Conservation (phyloP, 2,797 vertebrate genomes). For the Aselliscus stoliczkanus region DNA sequence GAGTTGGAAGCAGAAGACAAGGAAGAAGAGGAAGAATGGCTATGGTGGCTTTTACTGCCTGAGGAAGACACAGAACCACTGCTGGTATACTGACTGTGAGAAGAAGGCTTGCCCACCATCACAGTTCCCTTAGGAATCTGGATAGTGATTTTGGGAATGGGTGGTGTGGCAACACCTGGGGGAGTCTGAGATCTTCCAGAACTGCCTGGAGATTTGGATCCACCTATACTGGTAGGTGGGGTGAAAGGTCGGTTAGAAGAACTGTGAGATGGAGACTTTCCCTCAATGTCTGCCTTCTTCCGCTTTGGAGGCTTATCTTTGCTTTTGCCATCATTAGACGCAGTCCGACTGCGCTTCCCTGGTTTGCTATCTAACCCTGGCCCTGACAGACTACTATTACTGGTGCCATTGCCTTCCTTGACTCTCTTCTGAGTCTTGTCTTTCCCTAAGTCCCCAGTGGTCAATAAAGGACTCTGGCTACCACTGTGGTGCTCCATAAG, state of each 20-base stretch:
- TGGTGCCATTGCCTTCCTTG: constrained; percentile 86
- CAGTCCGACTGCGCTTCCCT: constrained; percentile 95
- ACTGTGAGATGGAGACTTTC: constrained; percentile 96
- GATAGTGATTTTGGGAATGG: constrained; percentile 98
- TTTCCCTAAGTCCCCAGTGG: constrained; percentile 86
- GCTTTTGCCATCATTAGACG: constrained; percentile 95
- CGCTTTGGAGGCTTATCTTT: constrained; percentile 97
- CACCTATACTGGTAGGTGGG: constrained; percentile 92
- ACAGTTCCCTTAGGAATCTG: constrained; percentile 97
- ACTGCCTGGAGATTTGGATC: constrained; percentile 97
- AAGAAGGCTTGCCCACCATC: constrained; percentile 94
- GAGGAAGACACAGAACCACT: constrained; percentile 85
- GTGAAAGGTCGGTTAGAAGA: constrained; percentile 94
- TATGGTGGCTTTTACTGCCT: constrained; percentile 95
- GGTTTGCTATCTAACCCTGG: constrained; percentile 90
- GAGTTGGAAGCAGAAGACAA: constrained; percentile 88
- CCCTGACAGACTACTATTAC: constrained; percentile 81
- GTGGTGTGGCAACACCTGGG: constrained; percentile 94
- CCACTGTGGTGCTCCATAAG: constrained; percentile 90
- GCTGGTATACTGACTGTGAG: constrained; percentile 93
- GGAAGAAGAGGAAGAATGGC: constrained; percentile 93
- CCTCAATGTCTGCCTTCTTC: constrained; percentile 95
- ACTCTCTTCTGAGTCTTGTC: constrained; percentile 87
- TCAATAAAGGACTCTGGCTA: constrained; percentile 93
- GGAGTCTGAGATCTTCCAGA: constrained; percentile 97